These are phyloP conservation scores for Whitmania pigra DNA, from an alignment of 1,140 invertebrate species.

Conservation along the genomic window DNA sequence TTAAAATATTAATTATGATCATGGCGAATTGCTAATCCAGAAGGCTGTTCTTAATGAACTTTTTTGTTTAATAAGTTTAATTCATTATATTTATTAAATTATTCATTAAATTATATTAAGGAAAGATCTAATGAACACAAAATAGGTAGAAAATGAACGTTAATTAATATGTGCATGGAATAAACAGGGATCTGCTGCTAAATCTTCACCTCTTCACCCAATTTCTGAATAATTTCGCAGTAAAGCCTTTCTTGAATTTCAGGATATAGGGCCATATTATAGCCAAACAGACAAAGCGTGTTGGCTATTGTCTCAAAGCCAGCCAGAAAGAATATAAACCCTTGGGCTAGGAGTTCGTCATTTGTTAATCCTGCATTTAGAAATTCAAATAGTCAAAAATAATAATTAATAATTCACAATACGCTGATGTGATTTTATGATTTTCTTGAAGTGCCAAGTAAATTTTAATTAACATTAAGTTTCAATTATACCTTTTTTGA, in stretches of 20 bases:
- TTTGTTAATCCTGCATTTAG: slow-evolving; percentile 8
- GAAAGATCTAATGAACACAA: not conserved
- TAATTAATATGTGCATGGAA: not conserved
- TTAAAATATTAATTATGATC: not conserved
- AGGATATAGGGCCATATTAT: slow-evolving; percentile 48
- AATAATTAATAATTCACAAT: not conserved
- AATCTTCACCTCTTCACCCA: slow-evolving; percentile 14
- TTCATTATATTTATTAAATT: not conserved
- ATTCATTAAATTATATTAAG: not conserved
- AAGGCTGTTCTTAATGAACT: not conserved
- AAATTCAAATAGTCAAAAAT: too few relatives aligned
- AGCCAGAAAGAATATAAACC: slow-evolving; percentile 51
- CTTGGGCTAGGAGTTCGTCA: slow-evolving; percentile 51
- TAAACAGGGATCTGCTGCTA: not conserved
- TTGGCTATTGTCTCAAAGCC: slow-evolving; percentile 52
- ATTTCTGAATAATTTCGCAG: slow-evolving; percentile 40
- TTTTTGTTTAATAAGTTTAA: not conserved
- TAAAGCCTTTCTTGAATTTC: slow-evolving; percentile 47
- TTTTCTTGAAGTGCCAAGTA: not conserved
- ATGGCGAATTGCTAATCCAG: not conserved
- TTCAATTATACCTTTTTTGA: slow-evolving; percentile 1
- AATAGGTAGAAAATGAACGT: not conserved
- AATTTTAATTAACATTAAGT: too few relatives aligned
- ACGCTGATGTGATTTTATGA: not conserved
- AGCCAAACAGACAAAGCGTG: slow-evolving; percentile 44